Base-by-base conservation (phyloP, 2,888 invertebrate genomes). In the Troilus luridus region DNA sequence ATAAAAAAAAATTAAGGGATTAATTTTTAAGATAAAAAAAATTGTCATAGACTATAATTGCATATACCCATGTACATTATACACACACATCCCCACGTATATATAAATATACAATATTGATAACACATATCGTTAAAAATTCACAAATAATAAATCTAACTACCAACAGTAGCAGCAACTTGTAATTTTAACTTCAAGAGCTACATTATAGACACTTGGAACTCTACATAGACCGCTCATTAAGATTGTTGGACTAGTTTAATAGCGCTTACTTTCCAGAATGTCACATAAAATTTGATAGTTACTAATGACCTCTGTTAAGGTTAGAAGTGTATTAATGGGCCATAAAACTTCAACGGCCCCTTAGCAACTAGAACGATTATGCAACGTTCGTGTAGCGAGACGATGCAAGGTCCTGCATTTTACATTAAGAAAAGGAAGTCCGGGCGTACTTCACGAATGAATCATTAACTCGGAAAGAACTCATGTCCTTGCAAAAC, bases 341-440 rank as follows among this genome's bases (percentile, higher is more conserved):
- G 72, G 19, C 27, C 72, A 77, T 77, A 77, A 77, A 77, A 27
- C 27, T 8, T 17, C 10, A 8, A 77, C 27, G 7, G 2, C 27
- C n/a, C 5, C 41, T 41, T 41, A 41, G 41, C 19, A 54, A 56
- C 85, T 7, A 6, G 9, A 85, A n/a, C 56, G 56, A 21, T 85
- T 85, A 58, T n/a, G 56, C 8, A 85, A 85, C 85, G n/a, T 11
- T 41, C 11, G 9, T 56, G 10, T 56, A 21, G 14, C 3, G 72
- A n/a, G 27, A 85, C 12, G n/a, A 85, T 58, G 85, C 85, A 85
- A 56, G 85, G n/a, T 85, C 56, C 56, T 85, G 85, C 85, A 85
- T 85, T 85, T 56, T 27, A n/a, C 85, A 54, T 85, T n/a, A 21
- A 85, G 27, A 85, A 56, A 8, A 85, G 85, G 85, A 85, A 85